Percentiles rank a stretch among this genome's conserved stretches.
phyloP scores from a whole-genome alignment of 2,888 invertebrate species.

The Lapara coniferarum region DNA sequence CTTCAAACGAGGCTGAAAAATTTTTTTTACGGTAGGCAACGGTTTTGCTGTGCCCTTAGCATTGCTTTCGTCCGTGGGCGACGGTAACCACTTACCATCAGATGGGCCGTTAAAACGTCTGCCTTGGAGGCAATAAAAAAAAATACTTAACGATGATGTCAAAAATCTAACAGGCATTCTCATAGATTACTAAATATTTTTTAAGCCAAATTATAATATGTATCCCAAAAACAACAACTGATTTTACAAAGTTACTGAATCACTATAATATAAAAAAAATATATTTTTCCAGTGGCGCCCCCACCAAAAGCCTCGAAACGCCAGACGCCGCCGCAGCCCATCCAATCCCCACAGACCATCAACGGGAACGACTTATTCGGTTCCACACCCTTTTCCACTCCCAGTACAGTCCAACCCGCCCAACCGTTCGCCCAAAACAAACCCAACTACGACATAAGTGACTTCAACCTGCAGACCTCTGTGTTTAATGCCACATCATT shows the following conservation, averaged over 20 bases:
- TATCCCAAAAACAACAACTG: background rate
- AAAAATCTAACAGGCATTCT: no score
- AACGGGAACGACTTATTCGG: slow-evolving; percentile 91
- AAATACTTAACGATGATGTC: no score
- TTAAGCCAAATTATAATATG: background rate
- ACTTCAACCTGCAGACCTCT: slow-evolving; percentile 75
- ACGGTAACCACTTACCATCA: no score
- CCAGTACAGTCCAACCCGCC: slow-evolving; percentile 40
- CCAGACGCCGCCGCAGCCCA: slow-evolving; percentile 54
- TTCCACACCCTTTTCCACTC: slow-evolving; percentile 88
- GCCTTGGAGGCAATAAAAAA: no score
- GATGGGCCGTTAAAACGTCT: no score
- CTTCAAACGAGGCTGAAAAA: no score
- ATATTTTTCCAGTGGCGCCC: slow-evolving; percentile 89
- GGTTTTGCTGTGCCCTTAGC: no score
- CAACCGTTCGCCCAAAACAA: slow-evolving; percentile 55
- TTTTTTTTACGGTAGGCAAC: no score
- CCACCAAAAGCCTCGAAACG: slow-evolving; percentile 91
- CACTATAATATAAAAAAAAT: background rate
- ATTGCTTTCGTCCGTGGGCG: no score
- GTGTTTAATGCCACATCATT: slow-evolving; percentile 70
- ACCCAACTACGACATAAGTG: slow-evolving; percentile 77
- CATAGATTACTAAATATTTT: no score
- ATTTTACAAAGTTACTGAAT: no score
- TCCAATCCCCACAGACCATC: slow-evolving; percentile 43